A percentile compares a stretch with the other conserved stretches of the same genome.
phyloP scores from a whole-genome alignment of 2,797 vertebrate species.

The Simalia tracyae region DNA sequence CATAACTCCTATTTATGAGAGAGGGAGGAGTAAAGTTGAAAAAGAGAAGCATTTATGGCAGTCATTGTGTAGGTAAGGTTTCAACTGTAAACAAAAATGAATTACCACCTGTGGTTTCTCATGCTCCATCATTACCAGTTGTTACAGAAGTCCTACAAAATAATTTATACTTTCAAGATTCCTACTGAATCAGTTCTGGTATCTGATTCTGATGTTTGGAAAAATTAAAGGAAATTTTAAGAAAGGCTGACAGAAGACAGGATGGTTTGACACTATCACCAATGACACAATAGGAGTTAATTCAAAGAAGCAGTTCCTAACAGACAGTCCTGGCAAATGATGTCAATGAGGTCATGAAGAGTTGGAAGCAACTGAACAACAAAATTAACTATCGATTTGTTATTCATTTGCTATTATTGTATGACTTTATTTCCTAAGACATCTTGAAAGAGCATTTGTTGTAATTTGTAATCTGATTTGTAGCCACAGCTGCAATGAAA shows the following conservation, averaged over 20 bases:
- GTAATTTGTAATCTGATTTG: background rate
- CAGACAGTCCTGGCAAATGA: background rate
- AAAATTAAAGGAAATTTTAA: background rate
- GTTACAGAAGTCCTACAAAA: background rate
- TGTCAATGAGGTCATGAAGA: background rate
- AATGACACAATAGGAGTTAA: background rate
- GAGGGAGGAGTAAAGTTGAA: background rate
- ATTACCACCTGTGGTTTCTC: background rate
- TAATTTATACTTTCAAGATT: background rate
- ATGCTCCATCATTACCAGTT: background rate
- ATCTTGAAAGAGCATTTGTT: background rate
- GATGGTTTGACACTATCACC: background rate
- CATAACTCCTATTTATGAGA: no score
- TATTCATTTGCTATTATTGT: background rate
- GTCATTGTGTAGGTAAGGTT: background rate
- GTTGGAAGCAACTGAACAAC: background rate
- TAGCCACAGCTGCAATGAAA: background rate
- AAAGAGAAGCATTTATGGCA: background rate
- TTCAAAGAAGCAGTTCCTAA: background rate
- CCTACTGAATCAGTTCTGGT: background rate
- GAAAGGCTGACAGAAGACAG: background rate
- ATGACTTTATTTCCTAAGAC: background rate
- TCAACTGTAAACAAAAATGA: background rate
- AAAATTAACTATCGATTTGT: background rate
- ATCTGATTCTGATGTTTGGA: background rate